Evolutionary conservation across 2,113 vertebrate species (phyloP).

Genomic region (Meleagris gallopavo): DNA sequence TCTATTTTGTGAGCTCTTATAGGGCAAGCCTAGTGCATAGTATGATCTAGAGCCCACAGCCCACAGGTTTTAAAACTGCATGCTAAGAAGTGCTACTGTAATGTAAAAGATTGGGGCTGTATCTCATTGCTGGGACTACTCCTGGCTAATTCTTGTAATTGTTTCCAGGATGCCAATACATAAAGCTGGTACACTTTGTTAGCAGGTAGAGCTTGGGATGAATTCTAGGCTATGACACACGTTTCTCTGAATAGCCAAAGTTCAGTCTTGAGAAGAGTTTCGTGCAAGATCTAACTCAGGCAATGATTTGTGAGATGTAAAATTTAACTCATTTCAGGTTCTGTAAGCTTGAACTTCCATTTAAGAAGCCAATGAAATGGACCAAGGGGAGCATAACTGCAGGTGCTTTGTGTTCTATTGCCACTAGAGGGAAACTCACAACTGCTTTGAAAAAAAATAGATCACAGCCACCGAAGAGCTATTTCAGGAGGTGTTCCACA

Average conservation of each 20-base stretch:
- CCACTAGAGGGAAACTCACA: neutral
- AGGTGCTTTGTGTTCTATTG: neutral
- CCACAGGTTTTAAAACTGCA: neutral
- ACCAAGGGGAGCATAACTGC: neutral
- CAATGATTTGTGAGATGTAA: neutral
- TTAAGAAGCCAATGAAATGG: neutral
- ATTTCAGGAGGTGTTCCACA: neutral
- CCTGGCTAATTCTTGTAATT: neutral
- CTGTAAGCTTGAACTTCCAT: neutral
- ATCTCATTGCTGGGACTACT: neutral
- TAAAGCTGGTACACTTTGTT: neutral
- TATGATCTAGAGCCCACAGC: neutral
- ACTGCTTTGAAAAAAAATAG: neutral
- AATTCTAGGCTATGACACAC: neutral
- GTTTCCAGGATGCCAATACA: neutral
- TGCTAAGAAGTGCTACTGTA: neutral
- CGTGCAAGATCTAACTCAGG: rapidly evolving
- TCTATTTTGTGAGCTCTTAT: neutral
- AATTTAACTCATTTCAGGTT: neutral
- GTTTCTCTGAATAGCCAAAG: neutral
- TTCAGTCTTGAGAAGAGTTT: neutral
- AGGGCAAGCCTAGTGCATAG: neutral
- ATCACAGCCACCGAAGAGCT: neutral
- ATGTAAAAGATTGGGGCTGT: neutral
- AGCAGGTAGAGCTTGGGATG: neutral